A percentile compares a stretch with the other conserved stretches of the same genome.
These are phyloP conservation scores for Corythaixoides concolor DNA, from an alignment of 2,113 vertebrate genomes.

Conservation along the genomic window DNA sequence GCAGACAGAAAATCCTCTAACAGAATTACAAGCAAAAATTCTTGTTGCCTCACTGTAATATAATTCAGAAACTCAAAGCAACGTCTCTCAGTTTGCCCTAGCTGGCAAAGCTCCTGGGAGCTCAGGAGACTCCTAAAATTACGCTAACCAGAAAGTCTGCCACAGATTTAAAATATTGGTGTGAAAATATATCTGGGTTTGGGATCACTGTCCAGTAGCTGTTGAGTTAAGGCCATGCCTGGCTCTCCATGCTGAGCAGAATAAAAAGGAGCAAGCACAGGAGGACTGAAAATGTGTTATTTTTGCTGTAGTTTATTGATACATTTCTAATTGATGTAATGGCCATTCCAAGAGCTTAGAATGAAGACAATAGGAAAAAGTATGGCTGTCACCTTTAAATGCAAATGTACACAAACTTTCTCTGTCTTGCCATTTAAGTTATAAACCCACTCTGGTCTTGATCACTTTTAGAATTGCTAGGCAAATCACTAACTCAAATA, in stretches of 20 bases:
- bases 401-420: neutral
- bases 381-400: neutral
- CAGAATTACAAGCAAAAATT: neutral
- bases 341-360: neutral
- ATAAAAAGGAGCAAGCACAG: neutral
- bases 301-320: neutral
- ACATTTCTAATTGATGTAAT: neutral
- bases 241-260: neutral
- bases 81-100: neutral
- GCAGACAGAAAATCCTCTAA: neutral
- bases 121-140: neutral
- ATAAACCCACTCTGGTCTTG: neutral
- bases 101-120: neutral
- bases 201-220: neutral
- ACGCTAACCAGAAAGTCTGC: neutral
- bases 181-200: neutral
- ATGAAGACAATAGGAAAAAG: neutral
- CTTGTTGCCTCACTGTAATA: neutral
- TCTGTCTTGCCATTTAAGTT: neutral
- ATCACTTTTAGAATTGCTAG: neutral
- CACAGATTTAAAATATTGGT: neutral
- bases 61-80: neutral
- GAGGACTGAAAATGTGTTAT: neutral
- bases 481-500: neutral
- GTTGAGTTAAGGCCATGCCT: neutral